Percentiles rank a stretch among this genome's conserved stretches.
Conservation (phyloP, 2,797 vertebrate species). For the Hipposideros larvatus region DNA sequence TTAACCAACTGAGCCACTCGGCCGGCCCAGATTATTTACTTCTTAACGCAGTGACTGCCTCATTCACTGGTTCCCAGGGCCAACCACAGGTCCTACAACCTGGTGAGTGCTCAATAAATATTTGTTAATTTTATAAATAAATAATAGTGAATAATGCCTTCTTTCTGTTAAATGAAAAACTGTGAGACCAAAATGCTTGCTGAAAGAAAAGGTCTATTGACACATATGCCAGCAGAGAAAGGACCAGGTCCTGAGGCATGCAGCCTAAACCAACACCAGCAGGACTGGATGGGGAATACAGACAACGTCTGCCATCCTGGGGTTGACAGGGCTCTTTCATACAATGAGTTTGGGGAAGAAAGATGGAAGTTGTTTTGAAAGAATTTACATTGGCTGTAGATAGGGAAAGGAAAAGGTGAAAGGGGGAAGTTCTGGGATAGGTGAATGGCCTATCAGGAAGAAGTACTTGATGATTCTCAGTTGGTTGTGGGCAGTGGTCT, state of each 20-base stretch:
- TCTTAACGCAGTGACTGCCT: neutral
- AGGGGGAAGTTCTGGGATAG: neutral
- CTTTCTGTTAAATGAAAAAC: neutral
- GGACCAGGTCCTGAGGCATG: neutral
- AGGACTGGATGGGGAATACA: neutral
- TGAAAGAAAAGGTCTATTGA: neutral
- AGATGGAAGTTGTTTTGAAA: neutral
- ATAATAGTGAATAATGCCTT: neutral
- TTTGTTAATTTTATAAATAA: constrained; percentile 37
- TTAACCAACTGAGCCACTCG: too few species aligned
- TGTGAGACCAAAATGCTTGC: neutral
- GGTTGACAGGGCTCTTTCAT: neutral
- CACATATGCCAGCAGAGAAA: neutral
- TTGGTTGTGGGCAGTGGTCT: neutral
- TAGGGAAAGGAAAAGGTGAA: neutral
- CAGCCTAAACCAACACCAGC: neutral
- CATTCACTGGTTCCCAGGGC: neutral
- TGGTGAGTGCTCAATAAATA: neutral
- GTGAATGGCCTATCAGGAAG: neutral
- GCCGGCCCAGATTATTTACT: neutral
- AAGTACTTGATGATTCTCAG: neutral
- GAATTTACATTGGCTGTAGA: neutral
- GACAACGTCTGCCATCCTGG: neutral
- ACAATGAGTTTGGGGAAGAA: neutral
- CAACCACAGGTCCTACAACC: neutral